Evolutionary conservation across 2,888 invertebrate species (phyloP).

Genomic region (Atrina japonica): DNA sequence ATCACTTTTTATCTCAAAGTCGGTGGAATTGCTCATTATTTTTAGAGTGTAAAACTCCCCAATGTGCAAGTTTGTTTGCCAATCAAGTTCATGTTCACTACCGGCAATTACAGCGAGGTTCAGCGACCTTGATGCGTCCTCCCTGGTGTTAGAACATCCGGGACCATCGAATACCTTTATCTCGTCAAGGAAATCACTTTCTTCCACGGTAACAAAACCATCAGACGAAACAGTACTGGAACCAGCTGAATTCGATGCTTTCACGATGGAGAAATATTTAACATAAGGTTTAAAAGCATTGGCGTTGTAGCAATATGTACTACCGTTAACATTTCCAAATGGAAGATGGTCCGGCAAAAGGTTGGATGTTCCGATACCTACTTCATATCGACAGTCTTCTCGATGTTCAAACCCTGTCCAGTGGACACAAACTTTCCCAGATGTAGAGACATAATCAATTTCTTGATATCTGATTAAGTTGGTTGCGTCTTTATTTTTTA

Average conservation of each 20-base stretch:
- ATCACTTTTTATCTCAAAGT: background rate
- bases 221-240: constrained; percentile 21
- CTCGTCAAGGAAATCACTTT: background rate
- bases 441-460: background rate
- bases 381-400: constrained; percentile 17
- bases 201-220: constrained; percentile 33
- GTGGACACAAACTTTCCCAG: constrained; percentile 17
- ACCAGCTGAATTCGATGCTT: constrained; percentile 35
- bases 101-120: too few species aligned
- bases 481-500: constrained; percentile 28
- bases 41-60: background rate
- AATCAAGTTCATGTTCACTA: background rate
- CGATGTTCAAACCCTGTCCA: constrained; percentile 46
- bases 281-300: background rate
- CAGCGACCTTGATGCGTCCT: too few species aligned
- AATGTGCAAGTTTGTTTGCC: background rate
- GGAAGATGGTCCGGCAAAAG: constrained; percentile 25
- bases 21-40: background rate
- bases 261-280: constrained; percentile 12
- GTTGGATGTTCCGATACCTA: constrained; percentile 38
- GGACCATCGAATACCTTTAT: constrained; percentile 17
- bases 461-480: background rate
- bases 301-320: constrained; percentile 8
- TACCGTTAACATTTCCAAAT: background rate
- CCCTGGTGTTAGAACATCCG: background rate